Percentiles rank a stretch among this genome's conserved stretches.
phyloP scores from a whole-genome alignment of 2,113 vertebrate genomes.

The Tursiops truncatus region DNA sequence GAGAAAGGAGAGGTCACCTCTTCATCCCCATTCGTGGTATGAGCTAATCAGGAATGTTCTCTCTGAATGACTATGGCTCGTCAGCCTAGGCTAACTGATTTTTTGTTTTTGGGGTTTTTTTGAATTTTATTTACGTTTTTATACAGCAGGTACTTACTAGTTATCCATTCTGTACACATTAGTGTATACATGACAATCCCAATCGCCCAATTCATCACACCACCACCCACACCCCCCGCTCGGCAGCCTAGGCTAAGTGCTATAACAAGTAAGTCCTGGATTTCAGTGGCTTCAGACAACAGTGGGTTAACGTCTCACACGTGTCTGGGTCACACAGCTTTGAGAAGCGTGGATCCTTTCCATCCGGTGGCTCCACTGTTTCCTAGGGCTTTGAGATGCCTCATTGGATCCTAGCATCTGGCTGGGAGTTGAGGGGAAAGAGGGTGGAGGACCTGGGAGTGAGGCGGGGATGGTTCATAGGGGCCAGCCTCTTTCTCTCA shows the following conservation, averaged over 20 bases:
- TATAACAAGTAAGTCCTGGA: fast-evolving
- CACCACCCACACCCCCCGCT: too few relatives aligned
- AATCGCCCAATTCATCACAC: too few relatives aligned
- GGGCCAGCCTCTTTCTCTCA: too few relatives aligned
- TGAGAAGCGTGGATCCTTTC: background rate
- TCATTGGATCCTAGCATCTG: background rate
- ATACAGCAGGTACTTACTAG: too few relatives aligned
- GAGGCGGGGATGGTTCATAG: background rate
- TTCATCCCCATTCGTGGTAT: fast-evolving
- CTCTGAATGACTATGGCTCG: fast-evolving
- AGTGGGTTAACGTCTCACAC: too few relatives aligned
- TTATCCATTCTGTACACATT: too few relatives aligned
- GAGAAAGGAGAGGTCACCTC: background rate
- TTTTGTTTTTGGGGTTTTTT: too few relatives aligned
- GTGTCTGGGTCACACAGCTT: background rate
- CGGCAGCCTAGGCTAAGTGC: background rate
- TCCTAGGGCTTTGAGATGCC: background rate
- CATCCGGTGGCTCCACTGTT: too few relatives aligned
- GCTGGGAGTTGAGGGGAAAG: background rate
- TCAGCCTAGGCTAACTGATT: background rate
- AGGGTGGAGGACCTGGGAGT: background rate
- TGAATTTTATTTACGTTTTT: too few relatives aligned
- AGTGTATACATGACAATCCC: too few relatives aligned
- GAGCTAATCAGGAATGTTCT: background rate
- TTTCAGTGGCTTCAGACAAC: background rate